These are phyloP conservation scores for Geophilus truncorum DNA, from an alignment of 2,888 invertebrate species.

Conservation along the genomic window DNA sequence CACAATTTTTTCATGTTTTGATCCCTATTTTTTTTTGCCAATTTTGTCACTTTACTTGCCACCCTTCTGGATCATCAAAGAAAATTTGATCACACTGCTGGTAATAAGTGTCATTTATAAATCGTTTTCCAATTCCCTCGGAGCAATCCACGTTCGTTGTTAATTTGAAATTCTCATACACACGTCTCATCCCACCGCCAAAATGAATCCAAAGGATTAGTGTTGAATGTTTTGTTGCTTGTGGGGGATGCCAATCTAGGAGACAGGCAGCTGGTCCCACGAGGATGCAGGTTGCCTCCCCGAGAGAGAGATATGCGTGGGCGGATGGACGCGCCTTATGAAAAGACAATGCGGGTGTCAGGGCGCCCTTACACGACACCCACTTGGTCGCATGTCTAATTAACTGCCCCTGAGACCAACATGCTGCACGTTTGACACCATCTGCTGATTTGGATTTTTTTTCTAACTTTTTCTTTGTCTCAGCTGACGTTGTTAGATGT, in stretches of 20 bases:
- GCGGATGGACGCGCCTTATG: constrained; percentile 24
- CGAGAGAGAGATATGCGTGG: constrained; percentile 27
- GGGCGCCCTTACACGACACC: constrained; percentile 18
- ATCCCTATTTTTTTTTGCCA: background rate
- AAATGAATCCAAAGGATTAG: constrained; percentile 16
- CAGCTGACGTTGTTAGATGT: background rate
- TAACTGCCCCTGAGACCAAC: constrained; percentile 23
- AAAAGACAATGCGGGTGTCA: constrained; percentile 27
- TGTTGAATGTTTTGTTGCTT: background rate
- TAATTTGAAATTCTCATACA: background rate
- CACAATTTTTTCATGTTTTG: background rate
- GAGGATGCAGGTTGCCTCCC: constrained; percentile 12
- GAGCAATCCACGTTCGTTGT: background rate
- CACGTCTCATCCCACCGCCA: background rate
- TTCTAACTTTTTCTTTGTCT: background rate
- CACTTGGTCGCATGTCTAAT: constrained; percentile 24
- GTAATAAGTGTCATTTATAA: constrained; percentile 18
- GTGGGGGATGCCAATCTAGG: constrained; percentile 6
- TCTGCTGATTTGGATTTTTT: background rate
- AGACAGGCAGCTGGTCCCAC: constrained; percentile 18
- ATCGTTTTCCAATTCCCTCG: constrained; percentile 1
- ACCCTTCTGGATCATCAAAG: background rate
- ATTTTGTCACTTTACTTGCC: too few relatives aligned
- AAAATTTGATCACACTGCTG: background rate
- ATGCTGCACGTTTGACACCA: background rate